Evolutionary conservation across 2,113 vertebrate genomes (phyloP).

Genomic region (Otis tarda): DNA sequence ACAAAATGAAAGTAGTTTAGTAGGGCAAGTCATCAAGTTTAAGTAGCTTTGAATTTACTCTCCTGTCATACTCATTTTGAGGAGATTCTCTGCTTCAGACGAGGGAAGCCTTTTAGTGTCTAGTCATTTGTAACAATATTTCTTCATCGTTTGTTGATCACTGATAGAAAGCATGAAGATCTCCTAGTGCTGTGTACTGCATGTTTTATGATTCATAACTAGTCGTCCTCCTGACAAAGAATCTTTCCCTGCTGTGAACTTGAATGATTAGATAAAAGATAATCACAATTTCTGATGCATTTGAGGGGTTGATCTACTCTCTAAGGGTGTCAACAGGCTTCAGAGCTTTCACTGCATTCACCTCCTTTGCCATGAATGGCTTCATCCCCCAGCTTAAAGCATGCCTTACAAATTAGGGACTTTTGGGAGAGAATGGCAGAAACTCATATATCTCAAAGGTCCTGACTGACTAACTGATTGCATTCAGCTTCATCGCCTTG

Average conservation of each 20-base stretch:
- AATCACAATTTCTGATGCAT: not conserved
- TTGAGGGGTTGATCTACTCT: not conserved
- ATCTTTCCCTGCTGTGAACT: not conserved
- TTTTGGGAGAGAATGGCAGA: not conserved
- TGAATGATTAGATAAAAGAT: not conserved
- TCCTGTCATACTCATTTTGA: not conserved
- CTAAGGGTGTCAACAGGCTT: not conserved
- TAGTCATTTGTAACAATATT: not conserved
- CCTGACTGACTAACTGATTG: not conserved
- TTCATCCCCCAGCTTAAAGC: not conserved
- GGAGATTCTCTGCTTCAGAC: not conserved
- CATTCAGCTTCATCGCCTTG: not conserved
- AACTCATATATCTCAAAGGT: not conserved
- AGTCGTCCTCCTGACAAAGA: not conserved
- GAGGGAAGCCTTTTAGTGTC: not conserved
- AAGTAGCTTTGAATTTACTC: not conserved
- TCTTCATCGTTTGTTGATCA: rapidly evolving
- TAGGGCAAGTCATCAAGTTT: not conserved
- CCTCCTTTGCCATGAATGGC: not conserved
- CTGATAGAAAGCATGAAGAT: not conserved
- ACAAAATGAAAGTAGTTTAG: not conserved
- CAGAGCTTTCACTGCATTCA: not conserved
- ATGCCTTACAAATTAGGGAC: not conserved
- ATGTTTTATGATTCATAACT: not conserved
- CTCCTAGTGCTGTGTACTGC: not conserved